These are phyloP conservation scores for Nymphalis io DNA, from an alignment of 1,140 invertebrate genomes.

Conservation along the genomic window DNA sequence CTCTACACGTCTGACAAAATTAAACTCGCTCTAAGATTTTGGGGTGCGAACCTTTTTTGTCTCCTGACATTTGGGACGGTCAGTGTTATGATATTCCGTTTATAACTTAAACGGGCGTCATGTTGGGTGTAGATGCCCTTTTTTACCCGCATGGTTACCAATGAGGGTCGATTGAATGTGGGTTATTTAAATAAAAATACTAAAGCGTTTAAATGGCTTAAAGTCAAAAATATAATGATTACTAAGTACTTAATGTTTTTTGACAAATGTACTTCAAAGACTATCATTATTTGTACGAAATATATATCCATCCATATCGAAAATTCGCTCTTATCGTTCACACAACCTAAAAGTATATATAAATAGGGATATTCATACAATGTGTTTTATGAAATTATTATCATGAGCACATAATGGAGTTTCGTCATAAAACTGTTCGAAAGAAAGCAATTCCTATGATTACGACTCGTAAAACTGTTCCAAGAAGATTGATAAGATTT, in stretches of 20 bases:
- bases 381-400: neutral
- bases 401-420: neutral
- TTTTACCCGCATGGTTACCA: slow-evolving; percentile 61
- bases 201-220: neutral
- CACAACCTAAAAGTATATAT: neutral
- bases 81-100: slow-evolving; percentile 56
- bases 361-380: too few species aligned
- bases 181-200: slow-evolving; percentile 26
- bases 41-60: slow-evolving; percentile 54
- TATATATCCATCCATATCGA: neutral
- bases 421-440: neutral
- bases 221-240: neutral
- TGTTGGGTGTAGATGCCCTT: slow-evolving; percentile 53
- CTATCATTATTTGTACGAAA: neutral
- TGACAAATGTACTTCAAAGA: too few species aligned
- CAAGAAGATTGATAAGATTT: slow-evolving; percentile 30
- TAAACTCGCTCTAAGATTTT: slow-evolving; percentile 46
- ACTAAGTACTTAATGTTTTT: neutral
- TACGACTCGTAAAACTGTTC: slow-evolving; percentile 11
- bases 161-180: slow-evolving; percentile 43
- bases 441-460: slow-evolving; percentile 14
- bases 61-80: slow-evolving; percentile 42
- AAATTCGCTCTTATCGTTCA: too few species aligned
- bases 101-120: slow-evolving; percentile 45
- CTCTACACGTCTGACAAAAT: slow-evolving; percentile 26